A percentile compares a stretch with the other conserved stretches of the same genome.
Conservation (phyloP, 2,113 vertebrate species). For the Seriola aureovittata region DNA sequence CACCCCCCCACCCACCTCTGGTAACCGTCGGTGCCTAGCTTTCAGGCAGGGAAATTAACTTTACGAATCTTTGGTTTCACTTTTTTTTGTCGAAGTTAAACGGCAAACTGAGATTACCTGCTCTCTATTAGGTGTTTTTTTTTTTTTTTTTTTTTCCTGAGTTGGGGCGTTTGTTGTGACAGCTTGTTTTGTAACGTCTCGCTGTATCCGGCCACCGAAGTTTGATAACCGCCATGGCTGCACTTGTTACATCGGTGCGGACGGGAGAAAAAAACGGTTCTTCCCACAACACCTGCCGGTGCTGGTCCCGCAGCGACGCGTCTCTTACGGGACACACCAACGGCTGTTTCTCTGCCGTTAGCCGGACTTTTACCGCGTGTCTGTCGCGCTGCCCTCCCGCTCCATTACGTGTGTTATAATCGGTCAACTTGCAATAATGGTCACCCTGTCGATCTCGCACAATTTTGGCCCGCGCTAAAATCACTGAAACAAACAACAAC, state of each 20-base stretch:
- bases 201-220: slow-evolving; percentile 26
- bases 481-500: neutral
- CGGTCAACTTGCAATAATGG: slow-evolving; percentile 72
- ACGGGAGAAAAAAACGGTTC: neutral
- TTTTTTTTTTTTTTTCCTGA: neutral
- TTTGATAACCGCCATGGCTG: slow-evolving; percentile 41
- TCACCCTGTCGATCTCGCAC: slow-evolving; percentile 50
- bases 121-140: slow-evolving; percentile 11
- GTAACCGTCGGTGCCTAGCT: slow-evolving; percentile 14
- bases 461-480: slow-evolving; percentile 49
- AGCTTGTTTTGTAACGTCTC: slow-evolving; percentile 29
- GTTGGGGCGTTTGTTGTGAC: slow-evolving; percentile 34
- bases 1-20: too few species aligned
- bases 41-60: slow-evolving; percentile 38
- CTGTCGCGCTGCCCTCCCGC: slow-evolving; percentile 30
- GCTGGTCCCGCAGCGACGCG: neutral
- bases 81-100: slow-evolving; percentile 26
- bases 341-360: neutral
- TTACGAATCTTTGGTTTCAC: slow-evolving; percentile 26
- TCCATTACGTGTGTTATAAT: slow-evolving; percentile 57
- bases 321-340: neutral
- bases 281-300: slow-evolving; percentile 68
- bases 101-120: neutral
- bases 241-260: slow-evolving; percentile 73
- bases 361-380: neutral